A percentile compares a stretch with the other conserved stretches of the same genome.
phyloP scores from a whole-genome alignment of 2,797 vertebrate genomes.

The Catamblyrhynchus diadema region DNA sequence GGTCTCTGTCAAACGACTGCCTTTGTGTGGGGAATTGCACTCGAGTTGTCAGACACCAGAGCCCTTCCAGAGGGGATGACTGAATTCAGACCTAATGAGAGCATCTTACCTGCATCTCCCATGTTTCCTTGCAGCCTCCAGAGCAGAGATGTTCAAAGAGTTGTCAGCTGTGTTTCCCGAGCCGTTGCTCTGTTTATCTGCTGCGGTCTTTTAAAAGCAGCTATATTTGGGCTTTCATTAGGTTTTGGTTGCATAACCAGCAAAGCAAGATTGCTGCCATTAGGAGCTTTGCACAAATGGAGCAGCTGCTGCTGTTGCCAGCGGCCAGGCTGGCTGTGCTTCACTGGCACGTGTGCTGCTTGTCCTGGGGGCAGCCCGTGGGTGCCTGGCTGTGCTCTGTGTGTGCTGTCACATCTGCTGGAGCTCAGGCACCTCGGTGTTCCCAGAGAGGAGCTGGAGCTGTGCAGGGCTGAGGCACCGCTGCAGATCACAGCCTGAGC shows the following conservation, averaged over 20 bases:
- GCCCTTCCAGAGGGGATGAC: not conserved
- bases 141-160: slow-evolving; percentile 35
- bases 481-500: not conserved
- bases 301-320: not conserved
- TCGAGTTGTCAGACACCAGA: not conserved
- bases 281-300: slow-evolving; percentile 15
- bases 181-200: not conserved
- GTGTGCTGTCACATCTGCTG: not conserved
- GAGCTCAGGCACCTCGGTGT: not conserved
- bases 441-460: not conserved
- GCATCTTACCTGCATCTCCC: not conserved
- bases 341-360: not conserved
- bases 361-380: not conserved
- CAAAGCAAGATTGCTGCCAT: not conserved
- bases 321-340: not conserved
- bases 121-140: not conserved
- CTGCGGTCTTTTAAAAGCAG: not conserved
- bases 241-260: slow-evolving; percentile 29
- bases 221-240: slow-evolving; percentile 50
- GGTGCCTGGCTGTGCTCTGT: not conserved
- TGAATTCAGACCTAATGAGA: slow-evolving; percentile 39
- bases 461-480: not conserved
- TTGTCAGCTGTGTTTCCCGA: not conserved
- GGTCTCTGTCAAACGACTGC: not conserved
- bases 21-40: not conserved